Conservation (phyloP, 2,797 vertebrate species). For the Galagoides demidoff region DNA sequence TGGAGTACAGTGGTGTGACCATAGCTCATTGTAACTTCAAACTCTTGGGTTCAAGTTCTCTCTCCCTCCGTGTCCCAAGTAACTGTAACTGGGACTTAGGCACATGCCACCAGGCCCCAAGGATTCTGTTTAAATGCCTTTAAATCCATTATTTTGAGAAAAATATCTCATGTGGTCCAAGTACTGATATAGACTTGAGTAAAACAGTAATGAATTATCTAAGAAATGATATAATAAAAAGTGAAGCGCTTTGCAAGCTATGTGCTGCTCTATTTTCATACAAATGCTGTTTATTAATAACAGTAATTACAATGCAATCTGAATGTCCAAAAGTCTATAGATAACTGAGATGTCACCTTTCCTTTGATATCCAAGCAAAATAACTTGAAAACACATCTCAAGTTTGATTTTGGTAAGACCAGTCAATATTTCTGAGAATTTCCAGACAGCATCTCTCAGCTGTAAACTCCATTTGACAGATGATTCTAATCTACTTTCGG, state of each 20-base stretch:
- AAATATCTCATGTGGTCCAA: conserved; percentile 26
- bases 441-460: neutral
- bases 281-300: neutral
- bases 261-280: neutral
- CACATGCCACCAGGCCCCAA: neutral
- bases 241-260: neutral
- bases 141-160: neutral
- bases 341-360: neutral
- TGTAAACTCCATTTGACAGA: neutral
- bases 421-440: conserved; percentile 8
- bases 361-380: neutral
- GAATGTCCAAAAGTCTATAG: neutral
- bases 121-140: neutral
- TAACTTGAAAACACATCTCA: neutral
- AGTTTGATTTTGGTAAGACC: neutral
- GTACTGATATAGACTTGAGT: neutral
- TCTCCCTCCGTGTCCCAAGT: neutral
- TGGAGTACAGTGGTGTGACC: neutral
- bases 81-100: neutral
- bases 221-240: conserved; percentile 36
- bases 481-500: neutral
- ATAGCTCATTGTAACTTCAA: neutral
- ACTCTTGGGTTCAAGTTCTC: neutral
- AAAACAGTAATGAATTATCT: conserved; percentile 5
- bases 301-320: neutral